Conservation (phyloP, 2,797 vertebrate species). For the Harpagifer antarcticus region DNA sequence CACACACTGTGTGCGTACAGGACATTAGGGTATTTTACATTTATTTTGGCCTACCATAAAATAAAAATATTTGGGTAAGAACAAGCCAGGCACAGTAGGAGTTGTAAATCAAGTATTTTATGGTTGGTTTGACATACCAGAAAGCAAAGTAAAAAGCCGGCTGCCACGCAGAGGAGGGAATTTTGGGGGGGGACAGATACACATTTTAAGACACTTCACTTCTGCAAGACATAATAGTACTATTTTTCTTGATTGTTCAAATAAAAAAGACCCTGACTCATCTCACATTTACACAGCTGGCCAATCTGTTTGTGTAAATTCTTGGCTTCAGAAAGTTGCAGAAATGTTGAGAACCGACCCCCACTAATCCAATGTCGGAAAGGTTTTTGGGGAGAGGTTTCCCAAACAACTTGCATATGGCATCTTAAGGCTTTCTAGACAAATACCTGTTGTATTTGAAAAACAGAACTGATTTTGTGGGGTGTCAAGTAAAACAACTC, state of each 20-base stretch:
- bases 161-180: background rate
- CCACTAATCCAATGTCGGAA: background rate
- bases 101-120: background rate
- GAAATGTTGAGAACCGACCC: background rate
- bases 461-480: background rate
- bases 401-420: background rate
- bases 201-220: background rate
- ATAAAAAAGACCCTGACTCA: background rate
- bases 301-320: background rate
- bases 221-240: background rate
- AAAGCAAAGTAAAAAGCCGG: background rate
- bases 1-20: background rate
- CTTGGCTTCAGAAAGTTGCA: background rate
- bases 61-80: background rate
- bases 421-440: background rate
- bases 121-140: background rate
- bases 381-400: background rate
- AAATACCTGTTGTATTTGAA: background rate
- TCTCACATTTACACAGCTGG: background rate
- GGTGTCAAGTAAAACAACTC: background rate
- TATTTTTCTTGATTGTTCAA: background rate
- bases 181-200: background rate
- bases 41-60: background rate
- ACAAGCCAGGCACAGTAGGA: background rate
- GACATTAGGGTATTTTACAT: background rate